phyloP scores from a whole-genome alignment of 1,140 invertebrate species.

The Drosophila watanabei region DNA sequence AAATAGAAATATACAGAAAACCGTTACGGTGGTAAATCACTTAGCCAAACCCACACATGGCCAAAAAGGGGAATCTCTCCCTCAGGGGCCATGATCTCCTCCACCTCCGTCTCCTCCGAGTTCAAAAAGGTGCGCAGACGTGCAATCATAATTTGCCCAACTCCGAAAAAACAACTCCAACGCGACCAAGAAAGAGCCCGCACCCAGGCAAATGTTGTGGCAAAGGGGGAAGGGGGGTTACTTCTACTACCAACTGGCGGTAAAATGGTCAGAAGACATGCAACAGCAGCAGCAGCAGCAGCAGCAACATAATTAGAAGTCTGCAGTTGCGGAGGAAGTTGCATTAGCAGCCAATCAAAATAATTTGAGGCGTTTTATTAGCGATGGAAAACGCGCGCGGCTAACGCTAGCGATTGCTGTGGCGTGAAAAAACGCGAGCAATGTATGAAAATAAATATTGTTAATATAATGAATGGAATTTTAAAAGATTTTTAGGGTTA shows the following conservation, averaged over 20 bases:
- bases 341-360: constrained; percentile 67
- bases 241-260: constrained; percentile 1
- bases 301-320: constrained; percentile 69
- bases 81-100: constrained; percentile 17
- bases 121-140: constrained; percentile 62
- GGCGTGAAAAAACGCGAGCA: constrained; percentile 5
- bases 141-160: constrained; percentile 67
- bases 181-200: constrained; percentile 51
- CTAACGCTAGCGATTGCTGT: constrained; percentile 30
- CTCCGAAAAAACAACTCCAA: constrained; percentile 32
- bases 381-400: constrained; percentile 24
- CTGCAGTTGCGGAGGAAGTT: constrained; percentile 68
- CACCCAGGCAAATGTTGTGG: constrained; percentile 46
- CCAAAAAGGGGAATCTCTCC: constrained; percentile 39
- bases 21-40: constrained; percentile 70
- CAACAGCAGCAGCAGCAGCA: constrained; percentile 49
- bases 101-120: constrained; percentile 17
- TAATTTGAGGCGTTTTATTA: constrained; percentile 41
- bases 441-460: no score
- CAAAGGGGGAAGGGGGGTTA: background rate
- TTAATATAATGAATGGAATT: background rate
- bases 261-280: constrained; percentile 66
- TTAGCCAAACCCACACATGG: constrained; percentile 60
- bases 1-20: constrained; percentile 37
- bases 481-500: background rate